Percentiles rank a stretch among this genome's conserved stretches.
phyloP scores from a whole-genome alignment of 2,113 vertebrate species.

The Phaethon lepturus region DNA sequence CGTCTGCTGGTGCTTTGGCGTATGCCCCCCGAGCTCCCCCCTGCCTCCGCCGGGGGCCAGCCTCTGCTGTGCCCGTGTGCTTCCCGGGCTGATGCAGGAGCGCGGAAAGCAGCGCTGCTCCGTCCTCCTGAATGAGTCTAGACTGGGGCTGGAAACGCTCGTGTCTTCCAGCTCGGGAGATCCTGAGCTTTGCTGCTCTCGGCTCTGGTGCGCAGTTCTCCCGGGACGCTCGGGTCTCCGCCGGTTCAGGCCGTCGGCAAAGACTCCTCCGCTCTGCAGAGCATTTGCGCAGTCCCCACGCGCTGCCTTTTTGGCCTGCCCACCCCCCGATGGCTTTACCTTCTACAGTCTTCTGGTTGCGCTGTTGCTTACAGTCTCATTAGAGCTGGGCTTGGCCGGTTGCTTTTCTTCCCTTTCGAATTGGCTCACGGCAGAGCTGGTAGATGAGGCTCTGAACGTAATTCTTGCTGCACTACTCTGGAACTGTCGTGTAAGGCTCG shows the following conservation, averaged over 20 bases:
- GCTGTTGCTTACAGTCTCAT: fast-evolving
- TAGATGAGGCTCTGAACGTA: fast-evolving
- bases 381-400: fast-evolving
- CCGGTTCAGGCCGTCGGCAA: not conserved
- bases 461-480: not conserved
- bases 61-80: fast-evolving
- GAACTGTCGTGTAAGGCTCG: not conserved
- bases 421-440: not conserved
- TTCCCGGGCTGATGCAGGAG: not conserved
- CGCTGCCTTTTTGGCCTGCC: not conserved
- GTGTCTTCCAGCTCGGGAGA: not conserved
- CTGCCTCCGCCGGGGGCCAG: not conserved
- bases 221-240: fast-evolving
- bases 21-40: fast-evolving
- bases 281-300: fast-evolving
- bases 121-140: fast-evolving
- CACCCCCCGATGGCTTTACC: fast-evolving
- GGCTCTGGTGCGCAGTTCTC: not conserved
- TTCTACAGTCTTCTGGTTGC: not conserved
- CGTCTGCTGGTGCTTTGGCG: not conserved
- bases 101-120: not conserved
- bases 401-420: not conserved
- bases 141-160: not conserved
- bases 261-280: fast-evolving
- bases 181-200: not conserved